Evolutionary conservation across 2,797 vertebrate species (phyloP).

Genomic region (Serranus cabrilla): DNA sequence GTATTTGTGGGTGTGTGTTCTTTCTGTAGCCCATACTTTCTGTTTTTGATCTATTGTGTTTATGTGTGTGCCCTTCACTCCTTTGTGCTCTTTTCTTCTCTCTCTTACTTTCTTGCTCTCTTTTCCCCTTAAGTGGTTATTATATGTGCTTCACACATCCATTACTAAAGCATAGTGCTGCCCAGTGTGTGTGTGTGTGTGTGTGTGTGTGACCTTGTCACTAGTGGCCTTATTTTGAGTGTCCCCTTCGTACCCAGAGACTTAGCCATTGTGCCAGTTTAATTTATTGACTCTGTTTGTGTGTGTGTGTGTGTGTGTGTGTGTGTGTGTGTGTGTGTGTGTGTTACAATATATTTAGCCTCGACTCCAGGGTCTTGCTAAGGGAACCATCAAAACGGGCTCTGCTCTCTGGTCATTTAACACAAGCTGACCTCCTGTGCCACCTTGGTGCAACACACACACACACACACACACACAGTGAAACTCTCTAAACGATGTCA

Average conservation of each 20-base stretch:
- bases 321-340: constrained; percentile 7
- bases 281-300: constrained; percentile 56
- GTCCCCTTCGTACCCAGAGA: constrained; percentile 43
- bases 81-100: background rate
- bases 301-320: constrained; percentile 27
- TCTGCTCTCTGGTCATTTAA: constrained; percentile 57
- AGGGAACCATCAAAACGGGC: constrained; percentile 48
- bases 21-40: background rate
- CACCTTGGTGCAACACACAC: constrained; percentile 21
- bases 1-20: background rate
- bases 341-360: constrained; percentile 59
- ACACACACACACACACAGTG: background rate
- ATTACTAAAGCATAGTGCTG: background rate
- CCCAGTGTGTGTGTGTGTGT: background rate
- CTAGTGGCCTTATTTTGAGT: constrained; percentile 57
- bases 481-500: constrained; percentile 18
- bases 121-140: constrained; percentile 5
- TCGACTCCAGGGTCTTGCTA: constrained; percentile 50
- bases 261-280: constrained; percentile 53
- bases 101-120: background rate
- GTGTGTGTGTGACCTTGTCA: constrained; percentile 47
- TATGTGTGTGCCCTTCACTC: background rate
- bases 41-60: background rate
- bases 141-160: constrained; percentile 12
- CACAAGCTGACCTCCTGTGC: constrained; percentile 60